These are phyloP conservation scores for Microctenopoma steveboyesi DNA, from an alignment of 2,797 vertebrate species.

Conservation along the genomic window DNA sequence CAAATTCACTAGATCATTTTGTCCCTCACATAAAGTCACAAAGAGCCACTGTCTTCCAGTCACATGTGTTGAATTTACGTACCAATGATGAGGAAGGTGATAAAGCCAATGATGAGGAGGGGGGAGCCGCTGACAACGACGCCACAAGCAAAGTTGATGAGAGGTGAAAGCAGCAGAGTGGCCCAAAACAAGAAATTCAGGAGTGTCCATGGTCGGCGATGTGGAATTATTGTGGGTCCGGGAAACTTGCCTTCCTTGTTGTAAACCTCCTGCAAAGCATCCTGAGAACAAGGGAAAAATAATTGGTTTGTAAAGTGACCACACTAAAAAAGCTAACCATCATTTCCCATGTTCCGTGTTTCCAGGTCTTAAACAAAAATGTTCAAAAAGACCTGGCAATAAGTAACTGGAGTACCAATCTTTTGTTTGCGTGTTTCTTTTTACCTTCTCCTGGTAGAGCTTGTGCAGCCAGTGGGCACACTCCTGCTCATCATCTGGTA, in stretches of 20 bases:
- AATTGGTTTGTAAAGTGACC: not conserved
- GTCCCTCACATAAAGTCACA: not conserved
- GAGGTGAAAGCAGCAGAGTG: slow-evolving; percentile 93
- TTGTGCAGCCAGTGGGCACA: slow-evolving; percentile 96
- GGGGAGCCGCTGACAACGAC: slow-evolving; percentile 96
- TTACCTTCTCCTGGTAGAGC: slow-evolving; percentile 98
- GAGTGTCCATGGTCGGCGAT: slow-evolving; percentile 91
- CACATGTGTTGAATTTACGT: slow-evolving; percentile 26
- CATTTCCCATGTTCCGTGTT: too few relatives aligned
- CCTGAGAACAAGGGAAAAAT: slow-evolving; percentile 75
- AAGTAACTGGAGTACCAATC: not conserved
- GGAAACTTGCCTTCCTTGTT: slow-evolving; percentile 91
- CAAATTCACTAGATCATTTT: not conserved
- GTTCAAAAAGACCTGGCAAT: not conserved
- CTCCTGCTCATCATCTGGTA: slow-evolving; percentile 92
- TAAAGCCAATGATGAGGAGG: slow-evolving; percentile 93
- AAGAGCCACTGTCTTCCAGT: not conserved
- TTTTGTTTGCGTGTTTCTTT: not conserved
- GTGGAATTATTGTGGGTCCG: slow-evolving; percentile 87
- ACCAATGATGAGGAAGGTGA: slow-evolving; percentile 95
- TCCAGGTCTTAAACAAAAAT: too few relatives aligned
- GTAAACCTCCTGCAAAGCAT: slow-evolving; percentile 94
- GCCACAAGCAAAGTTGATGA: slow-evolving; percentile 93
- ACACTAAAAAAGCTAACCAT: not conserved
- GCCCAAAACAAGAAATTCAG: slow-evolving; percentile 98